Conservation (phyloP, 2,113 vertebrate genomes). For the Rana temporaria region DNA sequence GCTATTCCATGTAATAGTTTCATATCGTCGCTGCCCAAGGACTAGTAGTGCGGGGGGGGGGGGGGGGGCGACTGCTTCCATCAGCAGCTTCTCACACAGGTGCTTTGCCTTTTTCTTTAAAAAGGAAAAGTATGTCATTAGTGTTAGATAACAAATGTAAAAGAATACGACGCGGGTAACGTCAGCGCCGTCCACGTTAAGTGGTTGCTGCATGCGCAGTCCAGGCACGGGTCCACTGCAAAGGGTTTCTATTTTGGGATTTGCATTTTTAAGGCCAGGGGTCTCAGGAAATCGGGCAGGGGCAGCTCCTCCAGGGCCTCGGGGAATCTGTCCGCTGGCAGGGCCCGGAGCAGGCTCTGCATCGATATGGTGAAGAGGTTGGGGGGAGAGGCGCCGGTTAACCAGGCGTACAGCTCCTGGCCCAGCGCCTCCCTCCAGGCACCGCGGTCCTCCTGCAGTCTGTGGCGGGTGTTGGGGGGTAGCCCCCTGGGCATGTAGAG, state of each 20-base stretch:
- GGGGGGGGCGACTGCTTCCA: no score
- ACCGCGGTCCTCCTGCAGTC: constrained; percentile 74
- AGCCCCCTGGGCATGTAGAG: constrained; percentile 79
- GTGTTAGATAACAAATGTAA: no score
- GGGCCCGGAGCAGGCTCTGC: constrained; percentile 83
- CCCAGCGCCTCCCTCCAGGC: constrained; percentile 84
- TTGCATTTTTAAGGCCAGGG: constrained; percentile 73
- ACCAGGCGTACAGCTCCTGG: constrained; percentile 79
- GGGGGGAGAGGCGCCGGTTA: constrained; percentile 79
- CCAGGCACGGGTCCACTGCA: neutral
- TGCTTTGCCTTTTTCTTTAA: no score
- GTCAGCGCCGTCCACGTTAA: no score
- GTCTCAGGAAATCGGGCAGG: constrained; percentile 86
- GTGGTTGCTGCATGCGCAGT: neutral
- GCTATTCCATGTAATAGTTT: no score
- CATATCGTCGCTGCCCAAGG: no score
- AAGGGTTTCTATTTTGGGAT: neutral
- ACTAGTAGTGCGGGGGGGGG: no score
- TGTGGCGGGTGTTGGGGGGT: constrained; percentile 64
- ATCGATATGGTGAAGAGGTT: constrained; percentile 84
- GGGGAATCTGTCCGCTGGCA: constrained; percentile 77
- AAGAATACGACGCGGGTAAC: no score
- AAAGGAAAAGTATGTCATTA: no score
- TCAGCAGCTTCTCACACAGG: no score
- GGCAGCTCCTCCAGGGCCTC: constrained; percentile 81